Conservation (phyloP, 92 coral and sea anemone genomes). For the Phenganax stokvisi region DNA sequence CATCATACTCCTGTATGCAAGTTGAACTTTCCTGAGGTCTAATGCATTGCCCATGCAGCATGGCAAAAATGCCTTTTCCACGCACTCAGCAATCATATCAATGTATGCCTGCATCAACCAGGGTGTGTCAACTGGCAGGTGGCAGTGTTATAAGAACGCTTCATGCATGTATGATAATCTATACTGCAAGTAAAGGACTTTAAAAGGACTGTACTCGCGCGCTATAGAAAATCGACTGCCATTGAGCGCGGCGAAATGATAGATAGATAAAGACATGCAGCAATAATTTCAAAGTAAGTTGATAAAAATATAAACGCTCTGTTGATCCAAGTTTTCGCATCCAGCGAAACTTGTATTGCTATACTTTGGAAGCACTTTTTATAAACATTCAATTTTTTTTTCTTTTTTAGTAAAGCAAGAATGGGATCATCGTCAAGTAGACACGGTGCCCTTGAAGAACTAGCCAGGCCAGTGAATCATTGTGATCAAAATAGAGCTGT, state of each 20-base stretch:
- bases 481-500: background rate
- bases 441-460: background rate
- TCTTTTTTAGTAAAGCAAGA: background rate
- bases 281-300: too few relatives aligned
- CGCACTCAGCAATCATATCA: background rate
- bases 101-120: background rate
- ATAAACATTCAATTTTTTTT: background rate
- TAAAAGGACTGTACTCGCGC: too few relatives aligned
- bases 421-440: constrained; percentile 33
- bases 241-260: too few relatives aligned
- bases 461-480: background rate
- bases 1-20: too few relatives aligned
- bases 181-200: too few relatives aligned
- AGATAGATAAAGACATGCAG: too few relatives aligned
- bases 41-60: background rate
- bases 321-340: too few relatives aligned
- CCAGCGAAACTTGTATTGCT: too few relatives aligned
- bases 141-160: background rate
- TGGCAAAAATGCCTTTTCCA: background rate
- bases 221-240: too few relatives aligned
- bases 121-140: constrained; percentile 8
- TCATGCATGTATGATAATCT: background rate
- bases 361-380: background rate
- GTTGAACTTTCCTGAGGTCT: background rate
- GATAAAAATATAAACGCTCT: too few relatives aligned